Conservation (phyloP, 2,797 vertebrate species). For the Distichodus sexfasciatus region DNA sequence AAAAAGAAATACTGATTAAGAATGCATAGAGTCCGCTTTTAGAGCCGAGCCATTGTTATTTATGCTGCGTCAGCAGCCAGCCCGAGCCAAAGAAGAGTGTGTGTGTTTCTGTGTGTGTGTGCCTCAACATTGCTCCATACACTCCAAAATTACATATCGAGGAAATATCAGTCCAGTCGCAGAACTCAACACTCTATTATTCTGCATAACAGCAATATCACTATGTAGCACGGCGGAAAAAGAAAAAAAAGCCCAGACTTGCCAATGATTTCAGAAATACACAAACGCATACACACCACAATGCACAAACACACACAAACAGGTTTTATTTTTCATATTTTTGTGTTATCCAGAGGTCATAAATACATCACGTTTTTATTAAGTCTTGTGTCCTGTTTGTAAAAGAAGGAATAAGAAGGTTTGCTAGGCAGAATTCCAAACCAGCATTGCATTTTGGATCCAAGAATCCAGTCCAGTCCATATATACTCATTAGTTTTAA, state of each 20-base stretch:
- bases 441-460: too few relatives aligned
- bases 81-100: slow-evolving; percentile 45
- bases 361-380: too few relatives aligned
- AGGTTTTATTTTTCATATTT: too few relatives aligned
- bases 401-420: too few relatives aligned
- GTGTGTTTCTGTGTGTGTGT: slow-evolving; percentile 23
- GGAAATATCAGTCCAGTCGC: slow-evolving; percentile 43
- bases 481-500: too few relatives aligned
- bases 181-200: slow-evolving; percentile 39
- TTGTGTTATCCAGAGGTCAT: too few relatives aligned
- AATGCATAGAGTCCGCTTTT: slow-evolving; percentile 59
- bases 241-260: slow-evolving; percentile 13
- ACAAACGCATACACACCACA: too few relatives aligned
- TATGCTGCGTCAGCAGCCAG: slow-evolving; percentile 62
- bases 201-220: slow-evolving; percentile 44
- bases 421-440: too few relatives aligned
- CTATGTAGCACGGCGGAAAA: slow-evolving; percentile 17
- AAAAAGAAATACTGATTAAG: slow-evolving; percentile 58
- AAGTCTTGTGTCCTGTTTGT: too few relatives aligned
- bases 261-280: slow-evolving; percentile 34
- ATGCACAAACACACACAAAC: too few relatives aligned
- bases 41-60: slow-evolving; percentile 60
- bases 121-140: slow-evolving; percentile 37
- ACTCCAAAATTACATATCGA: slow-evolving; percentile 40
- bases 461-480: too few relatives aligned